phyloP scores from a whole-genome alignment of 2,888 invertebrate genomes.

The Mythimna impura region DNA sequence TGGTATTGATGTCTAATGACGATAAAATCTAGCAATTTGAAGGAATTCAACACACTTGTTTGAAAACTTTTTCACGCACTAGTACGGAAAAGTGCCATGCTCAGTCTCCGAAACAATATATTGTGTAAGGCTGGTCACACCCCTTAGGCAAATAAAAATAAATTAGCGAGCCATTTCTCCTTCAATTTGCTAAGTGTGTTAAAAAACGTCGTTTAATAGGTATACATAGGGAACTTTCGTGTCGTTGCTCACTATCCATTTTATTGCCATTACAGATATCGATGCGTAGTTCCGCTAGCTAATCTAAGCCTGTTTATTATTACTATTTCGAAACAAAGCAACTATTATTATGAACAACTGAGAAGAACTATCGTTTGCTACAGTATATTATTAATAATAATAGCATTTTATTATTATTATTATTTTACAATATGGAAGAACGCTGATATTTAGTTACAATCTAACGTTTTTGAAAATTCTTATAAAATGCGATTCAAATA shows the following conservation, averaged over 20 bases:
- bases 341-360: conserved; percentile 8
- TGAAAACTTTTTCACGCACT: too few species aligned
- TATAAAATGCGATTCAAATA: too few species aligned
- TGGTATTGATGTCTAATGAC: neutral
- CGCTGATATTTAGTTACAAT: conserved; percentile 34
- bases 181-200: neutral
- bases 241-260: neutral
- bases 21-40: neutral
- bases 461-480: neutral
- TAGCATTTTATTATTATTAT: conserved; percentile 2
- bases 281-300: neutral
- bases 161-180: too few species aligned
- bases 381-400: conserved; percentile 14
- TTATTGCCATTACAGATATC: neutral
- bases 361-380: conserved; percentile 1
- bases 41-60: too few species aligned
- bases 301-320: neutral
- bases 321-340: conserved; percentile 13
- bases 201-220: neutral
- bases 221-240: neutral
- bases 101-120: too few species aligned
- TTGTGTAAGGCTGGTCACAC: too few species aligned
- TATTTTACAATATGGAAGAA: conserved; percentile 36
- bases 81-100: too few species aligned
- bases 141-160: too few species aligned